These are phyloP conservation scores for Dorcus hopei DNA, from an alignment of 2,888 invertebrate genomes.

Conservation along the genomic window DNA sequence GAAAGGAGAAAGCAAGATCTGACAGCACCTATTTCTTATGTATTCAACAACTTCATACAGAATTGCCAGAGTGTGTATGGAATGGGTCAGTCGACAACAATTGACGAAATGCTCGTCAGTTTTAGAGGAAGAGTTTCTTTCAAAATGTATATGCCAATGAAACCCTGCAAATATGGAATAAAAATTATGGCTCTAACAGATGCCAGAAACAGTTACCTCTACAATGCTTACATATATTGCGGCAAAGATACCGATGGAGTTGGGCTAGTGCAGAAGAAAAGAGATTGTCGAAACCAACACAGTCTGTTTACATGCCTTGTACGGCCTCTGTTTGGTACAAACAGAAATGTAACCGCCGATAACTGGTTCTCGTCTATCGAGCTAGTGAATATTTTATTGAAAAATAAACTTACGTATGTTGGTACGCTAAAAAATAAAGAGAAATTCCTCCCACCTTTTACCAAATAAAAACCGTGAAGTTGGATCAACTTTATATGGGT, in stretches of 20 bases:
- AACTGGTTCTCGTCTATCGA: no score
- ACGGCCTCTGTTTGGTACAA: neutral
- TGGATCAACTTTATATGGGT: slow-evolving; percentile 18
- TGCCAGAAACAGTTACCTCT: slow-evolving; percentile 15
- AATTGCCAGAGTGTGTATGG: neutral
- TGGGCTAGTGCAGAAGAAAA: neutral
- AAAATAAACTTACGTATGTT: no score
- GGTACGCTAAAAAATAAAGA: slow-evolving; percentile 18
- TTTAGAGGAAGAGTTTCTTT: neutral
- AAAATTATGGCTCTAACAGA: slow-evolving; percentile 16
- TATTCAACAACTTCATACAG: neutral
- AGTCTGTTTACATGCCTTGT: neutral
- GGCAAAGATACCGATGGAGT: slow-evolving; percentile 11
- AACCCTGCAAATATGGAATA: slow-evolving; percentile 4
- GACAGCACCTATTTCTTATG: neutral
- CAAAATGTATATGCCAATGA: slow-evolving; percentile 8
- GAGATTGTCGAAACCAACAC: neutral
- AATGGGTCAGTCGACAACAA: neutral
- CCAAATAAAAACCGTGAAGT: neutral
- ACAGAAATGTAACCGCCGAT: no score
- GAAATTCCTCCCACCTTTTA: slow-evolving; percentile 20
- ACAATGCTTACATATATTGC: slow-evolving; percentile 7
- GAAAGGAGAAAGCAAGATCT: neutral
- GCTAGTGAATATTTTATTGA: no score
- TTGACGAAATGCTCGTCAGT: neutral